Evolutionary conservation across 2,113 vertebrate genomes (phyloP), one percentile per base, ranked within the genome.

Genomic region (Gymnobelideus leadbeateri): DNA sequence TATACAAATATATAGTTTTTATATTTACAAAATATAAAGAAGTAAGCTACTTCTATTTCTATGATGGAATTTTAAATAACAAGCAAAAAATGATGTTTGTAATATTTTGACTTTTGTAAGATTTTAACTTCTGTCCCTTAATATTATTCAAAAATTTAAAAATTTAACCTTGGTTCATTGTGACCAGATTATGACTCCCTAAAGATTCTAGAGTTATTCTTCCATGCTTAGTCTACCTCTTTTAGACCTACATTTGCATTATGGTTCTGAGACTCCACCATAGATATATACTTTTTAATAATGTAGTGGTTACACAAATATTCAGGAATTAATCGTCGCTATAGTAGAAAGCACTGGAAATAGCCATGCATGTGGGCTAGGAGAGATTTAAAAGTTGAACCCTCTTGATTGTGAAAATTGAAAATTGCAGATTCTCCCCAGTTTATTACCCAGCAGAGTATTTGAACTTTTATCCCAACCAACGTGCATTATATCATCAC

Each of bases 171-270:
- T 26, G 24, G 6, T 7, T 5, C 43, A 0, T 28, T 61, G 0
- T 91, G 91, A 26, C 51, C 51, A 94, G 46, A 84, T 92, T 51
- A 21, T 90, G 51, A 5, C 25, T 26, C 6, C 14, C 46, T 57
- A 53, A 92, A 47, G 84, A 43, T 94, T n/a, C 51, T 47, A 93
- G 89, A 94, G 49, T 12, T 92, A 26, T 68, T 77, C 93, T 93
- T 94, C 53, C 50, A 91, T 23, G 3, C 43, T 95, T 28, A 93
- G 68, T 92, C 94, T 51, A 68, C 49, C 37, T 53, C 24, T 90
- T 46, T 93, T 47, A 92, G 3, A 90, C 37, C 93, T 89, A 47
- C 25, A 54, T 96, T 55, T 46, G 43, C 7, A 54, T 89, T 96
- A 37, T 94, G 28, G 95, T 47, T 49, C 55, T 14, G 91, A 51